Evolutionary conservation across 2,888 invertebrate species (phyloP), one percentile per base, ranked within the genome.

Genomic region (Trissonchulus sp.): DNA sequence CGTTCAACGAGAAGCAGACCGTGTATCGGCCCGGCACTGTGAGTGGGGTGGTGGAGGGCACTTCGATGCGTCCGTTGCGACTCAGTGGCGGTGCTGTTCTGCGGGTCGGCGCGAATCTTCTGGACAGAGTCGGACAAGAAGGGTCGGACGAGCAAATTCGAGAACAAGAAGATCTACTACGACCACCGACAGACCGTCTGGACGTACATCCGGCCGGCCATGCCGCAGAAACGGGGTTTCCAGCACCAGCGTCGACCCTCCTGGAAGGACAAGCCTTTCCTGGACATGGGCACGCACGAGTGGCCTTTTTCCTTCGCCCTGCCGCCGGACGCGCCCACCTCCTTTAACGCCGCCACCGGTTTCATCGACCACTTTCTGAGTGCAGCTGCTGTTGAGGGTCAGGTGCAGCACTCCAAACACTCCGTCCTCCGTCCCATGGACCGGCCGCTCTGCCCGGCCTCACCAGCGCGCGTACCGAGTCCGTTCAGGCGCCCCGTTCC

Each of bases 241-340:
- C 48, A 48, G 23, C 48, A 48, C 8, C 48, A 48, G 48, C 48
- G 48, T 15, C 48, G 48, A 48, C 8, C 8, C 48, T 15, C 8
- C 48, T 8, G 23, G 8, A 8, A 23, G 23, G 8, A 15, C 48
- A 48, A 48, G 48, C 72, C 72, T 3, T 2, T 15, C 15, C 31
- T 72, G 2, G 18, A n/a, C 2, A 3, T 34, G 2, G 73, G 73
- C 18, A 30, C 2, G 23, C 63, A 73, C 63, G 35, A 30, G 31
- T 73, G 38, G 30, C 2, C n/a, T 23, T 73, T 73, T 34, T 15
- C 33, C 28, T 73, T 31, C 33, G 28, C 2, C 1, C 35, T 73
- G 30, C 73, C 73, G 3, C 2, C 8, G 15, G 73, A 73, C 3
- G 3, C 62, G 3, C 73, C 73, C 48, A 73, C 73, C 3, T 73